Percentiles rank a stretch among this genome's conserved stretches.
Evolutionary conservation across 2,888 invertebrate genomes (phyloP).

Genomic region (Chymomyza caudatula): DNA sequence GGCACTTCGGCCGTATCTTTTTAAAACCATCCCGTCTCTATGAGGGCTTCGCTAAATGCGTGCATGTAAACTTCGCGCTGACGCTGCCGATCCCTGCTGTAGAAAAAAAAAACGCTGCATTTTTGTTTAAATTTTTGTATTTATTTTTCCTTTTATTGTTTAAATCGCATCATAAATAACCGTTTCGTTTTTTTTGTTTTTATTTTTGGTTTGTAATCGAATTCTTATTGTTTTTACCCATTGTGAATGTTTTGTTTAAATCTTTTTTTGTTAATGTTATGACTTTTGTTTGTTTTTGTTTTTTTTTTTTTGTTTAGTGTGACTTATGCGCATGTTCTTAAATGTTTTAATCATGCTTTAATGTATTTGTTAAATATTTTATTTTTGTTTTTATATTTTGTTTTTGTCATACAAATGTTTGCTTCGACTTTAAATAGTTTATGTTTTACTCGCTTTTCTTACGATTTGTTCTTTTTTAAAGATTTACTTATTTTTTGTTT

Average conservation of each 20-base stretch:
- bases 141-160: slow-evolving; percentile 65
- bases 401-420: background rate
- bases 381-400: slow-evolving; percentile 9
- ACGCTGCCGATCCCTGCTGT: no score
- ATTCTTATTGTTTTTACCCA: slow-evolving; percentile 35
- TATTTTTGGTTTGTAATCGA: slow-evolving; percentile 42
- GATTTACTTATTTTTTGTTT: slow-evolving; percentile 5
- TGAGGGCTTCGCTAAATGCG: no score
- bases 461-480: background rate
- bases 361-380: slow-evolving; percentile 42
- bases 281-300: slow-evolving; percentile 23
- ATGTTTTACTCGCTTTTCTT: slow-evolving; percentile 5
- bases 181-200: slow-evolving; percentile 38
- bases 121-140: slow-evolving; percentile 43
- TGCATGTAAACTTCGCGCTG: no score
- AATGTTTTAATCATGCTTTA: slow-evolving; percentile 52
- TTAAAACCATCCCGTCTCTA: no score
- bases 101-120: no score
- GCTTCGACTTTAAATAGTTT: slow-evolving; percentile 6
- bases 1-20: no score
- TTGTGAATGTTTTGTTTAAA: slow-evolving; percentile 12
- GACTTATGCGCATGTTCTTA: slow-evolving; percentile 43
- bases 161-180: slow-evolving; percentile 66
- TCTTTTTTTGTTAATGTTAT: slow-evolving; percentile 21
- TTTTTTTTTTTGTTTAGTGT: slow-evolving; percentile 25